These are phyloP conservation scores for Hystrix brachyura DNA, from an alignment of 2,113 vertebrate species.

Conservation along the genomic window DNA sequence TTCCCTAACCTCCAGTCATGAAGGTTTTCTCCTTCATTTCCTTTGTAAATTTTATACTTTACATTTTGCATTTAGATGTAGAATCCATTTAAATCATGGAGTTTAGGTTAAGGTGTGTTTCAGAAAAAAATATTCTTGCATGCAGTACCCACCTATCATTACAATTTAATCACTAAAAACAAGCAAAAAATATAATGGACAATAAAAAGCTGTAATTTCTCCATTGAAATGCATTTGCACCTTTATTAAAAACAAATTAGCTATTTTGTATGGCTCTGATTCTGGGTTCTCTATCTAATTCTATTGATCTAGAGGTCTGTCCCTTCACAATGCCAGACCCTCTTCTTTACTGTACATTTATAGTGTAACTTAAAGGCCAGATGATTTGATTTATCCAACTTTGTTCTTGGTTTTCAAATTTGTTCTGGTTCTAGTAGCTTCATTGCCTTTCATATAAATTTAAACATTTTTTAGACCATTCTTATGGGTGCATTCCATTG, in stretches of 20 bases:
- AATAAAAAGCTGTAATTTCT: background rate
- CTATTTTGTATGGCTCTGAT: background rate
- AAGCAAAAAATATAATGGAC: background rate
- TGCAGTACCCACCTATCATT: background rate
- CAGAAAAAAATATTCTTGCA: background rate
- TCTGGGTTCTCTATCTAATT: background rate
- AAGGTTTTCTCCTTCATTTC: background rate
- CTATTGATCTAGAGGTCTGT: fast-evolving
- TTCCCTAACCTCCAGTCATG: background rate
- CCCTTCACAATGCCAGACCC: background rate
- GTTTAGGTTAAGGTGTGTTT: background rate
- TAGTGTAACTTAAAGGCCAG: background rate
- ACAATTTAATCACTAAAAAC: background rate
- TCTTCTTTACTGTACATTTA: too few species aligned
- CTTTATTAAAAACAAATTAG: background rate
- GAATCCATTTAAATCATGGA: background rate
- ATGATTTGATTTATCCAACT: background rate
- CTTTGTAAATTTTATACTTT: background rate
- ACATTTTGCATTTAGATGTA: background rate
- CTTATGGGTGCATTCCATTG: background rate
- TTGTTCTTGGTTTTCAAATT: background rate
- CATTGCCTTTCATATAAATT: background rate
- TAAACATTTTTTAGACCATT: slow-evolving; percentile 22
- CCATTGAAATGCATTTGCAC: background rate
- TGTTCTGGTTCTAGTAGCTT: background rate